phyloP scores from a whole-genome alignment of 2,888 invertebrate species.

The Tridacna crocea region DNA sequence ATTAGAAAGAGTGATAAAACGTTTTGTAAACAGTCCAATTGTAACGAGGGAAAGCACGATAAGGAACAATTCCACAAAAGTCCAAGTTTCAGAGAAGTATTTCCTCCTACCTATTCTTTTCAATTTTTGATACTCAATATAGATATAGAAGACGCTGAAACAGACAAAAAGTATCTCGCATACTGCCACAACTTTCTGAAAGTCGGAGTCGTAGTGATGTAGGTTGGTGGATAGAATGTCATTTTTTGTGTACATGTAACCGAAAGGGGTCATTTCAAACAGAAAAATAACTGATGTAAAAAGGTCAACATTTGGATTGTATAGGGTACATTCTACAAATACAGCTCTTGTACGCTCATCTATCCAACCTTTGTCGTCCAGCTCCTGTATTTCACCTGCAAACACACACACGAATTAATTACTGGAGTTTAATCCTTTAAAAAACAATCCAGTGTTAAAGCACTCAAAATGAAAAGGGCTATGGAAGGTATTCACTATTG shows the following conservation, averaged over 20 bases:
- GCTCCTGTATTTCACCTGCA: slow-evolving; percentile 38
- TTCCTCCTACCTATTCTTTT: slow-evolving; percentile 42
- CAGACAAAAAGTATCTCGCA: slow-evolving; percentile 66
- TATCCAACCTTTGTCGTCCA: slow-evolving; percentile 66
- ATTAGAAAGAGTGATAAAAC: slow-evolving; percentile 53
- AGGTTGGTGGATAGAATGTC: slow-evolving; percentile 67
- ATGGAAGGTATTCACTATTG: neutral
- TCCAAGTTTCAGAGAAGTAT: slow-evolving; percentile 70
- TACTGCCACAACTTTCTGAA: slow-evolving; percentile 56
- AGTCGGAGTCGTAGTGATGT: slow-evolving; percentile 59
- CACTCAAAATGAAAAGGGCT: neutral
- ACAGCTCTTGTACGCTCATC: slow-evolving; percentile 68
- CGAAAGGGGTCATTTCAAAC: slow-evolving; percentile 69
- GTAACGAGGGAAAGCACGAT: slow-evolving; percentile 60
- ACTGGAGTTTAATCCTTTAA: neutral
- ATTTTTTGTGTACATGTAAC: slow-evolving; percentile 59
- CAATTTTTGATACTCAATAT: slow-evolving; percentile 60
- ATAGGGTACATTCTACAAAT: slow-evolving; percentile 70
- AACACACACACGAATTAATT: no score
- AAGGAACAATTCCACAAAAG: slow-evolving; percentile 64
- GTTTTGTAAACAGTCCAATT: slow-evolving; percentile 67
- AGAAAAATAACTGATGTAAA: slow-evolving; percentile 68
- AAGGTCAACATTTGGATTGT: slow-evolving; percentile 69
- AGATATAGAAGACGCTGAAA: slow-evolving; percentile 61
- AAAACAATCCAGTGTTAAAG: neutral